Base-by-base conservation (phyloP, 37 sponge, comb jelly and placozoan species). In the Dysidea cf. avara region DNA sequence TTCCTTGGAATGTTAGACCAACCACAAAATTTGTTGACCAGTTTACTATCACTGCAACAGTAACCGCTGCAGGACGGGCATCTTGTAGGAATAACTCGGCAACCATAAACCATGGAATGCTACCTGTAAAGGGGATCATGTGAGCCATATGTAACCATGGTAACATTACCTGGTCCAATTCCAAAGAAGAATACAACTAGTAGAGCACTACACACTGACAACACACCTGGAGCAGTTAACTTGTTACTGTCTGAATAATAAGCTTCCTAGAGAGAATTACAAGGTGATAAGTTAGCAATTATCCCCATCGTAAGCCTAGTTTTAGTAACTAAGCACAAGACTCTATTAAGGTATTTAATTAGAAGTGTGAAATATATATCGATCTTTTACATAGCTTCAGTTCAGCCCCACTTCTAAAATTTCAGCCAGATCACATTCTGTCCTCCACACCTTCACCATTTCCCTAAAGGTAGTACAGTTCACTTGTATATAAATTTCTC, bases 91-190 rank as follows among this genome's bases (percentile, higher is more conserved):
- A 86, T 26, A 86, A 63, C 67, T 86, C 86, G 1, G 80, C 24
- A 2, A 78, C 86, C 72, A 86, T 86, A 61, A 79, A 60, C 86
- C 86, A 86, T 1, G 86, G 86, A 39, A 86, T 79, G 43, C 53
- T 55, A 3, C 86, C 86, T 76, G 37, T 21, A 18, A 3, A 20
- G 29, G 35, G 31, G 34, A 38, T 39, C 9, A 5, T 7, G 25
- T 9, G 17, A 21, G 61, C n/a, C 13, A 58, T 9, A 32, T n/a
- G n/a, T n/a, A n/a, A n/a, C n/a, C n/a, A n/a, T n/a, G n/a, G n/a
- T n/a, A n/a, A n/a, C n/a, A n/a, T n/a, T 24, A 83, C 84, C 84
- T 72, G 86, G 86, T 25, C 86, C 86, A 3, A 85, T 46, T 25
- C 80, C 86, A 57, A 79, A 85, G 49, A 56, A 24, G 30, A 66